A percentile compares a stretch with the other conserved stretches of the same genome.
Conservation (phyloP, 2,888 invertebrate genomes). For the Dynastes maya region DNA sequence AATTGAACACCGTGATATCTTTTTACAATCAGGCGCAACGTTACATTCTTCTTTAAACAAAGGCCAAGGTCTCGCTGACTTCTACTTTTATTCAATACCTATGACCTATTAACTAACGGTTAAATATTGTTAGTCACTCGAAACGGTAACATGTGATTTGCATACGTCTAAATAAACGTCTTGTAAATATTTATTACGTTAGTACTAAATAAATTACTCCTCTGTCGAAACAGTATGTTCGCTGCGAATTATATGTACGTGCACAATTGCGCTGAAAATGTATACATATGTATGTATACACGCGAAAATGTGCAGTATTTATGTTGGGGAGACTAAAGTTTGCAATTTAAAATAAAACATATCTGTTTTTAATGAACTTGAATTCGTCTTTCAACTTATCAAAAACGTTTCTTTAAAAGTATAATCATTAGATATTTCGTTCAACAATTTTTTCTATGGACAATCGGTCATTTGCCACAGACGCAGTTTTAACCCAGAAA, state of each 20-base stretch:
- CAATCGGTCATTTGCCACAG: too few relatives aligned
- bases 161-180: slow-evolving; percentile 45
- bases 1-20: slow-evolving; percentile 46
- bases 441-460: too few relatives aligned
- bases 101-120: slow-evolving; percentile 52
- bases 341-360: too few relatives aligned
- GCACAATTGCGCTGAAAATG: background rate
- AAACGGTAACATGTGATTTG: slow-evolving; percentile 45
- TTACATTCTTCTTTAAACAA: slow-evolving; percentile 52
- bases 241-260: slow-evolving; percentile 8
- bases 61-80: slow-evolving; percentile 51
- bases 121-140: slow-evolving; percentile 46
- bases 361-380: too few relatives aligned
- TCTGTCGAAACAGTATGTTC: slow-evolving; percentile 35
- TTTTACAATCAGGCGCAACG: slow-evolving; percentile 45
- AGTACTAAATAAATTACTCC: slow-evolving; percentile 33
- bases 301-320: background rate
- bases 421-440: too few relatives aligned
- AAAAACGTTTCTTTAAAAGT: too few relatives aligned
- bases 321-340: too few relatives aligned
- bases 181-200: slow-evolving; percentile 38
- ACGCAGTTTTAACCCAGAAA: too few relatives aligned
- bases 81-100: slow-evolving; percentile 52
- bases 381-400: too few relatives aligned
- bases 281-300: background rate